Base-by-base conservation (phyloP, 2,113 vertebrate genomes). In the Bolborhynchus lineola region DNA sequence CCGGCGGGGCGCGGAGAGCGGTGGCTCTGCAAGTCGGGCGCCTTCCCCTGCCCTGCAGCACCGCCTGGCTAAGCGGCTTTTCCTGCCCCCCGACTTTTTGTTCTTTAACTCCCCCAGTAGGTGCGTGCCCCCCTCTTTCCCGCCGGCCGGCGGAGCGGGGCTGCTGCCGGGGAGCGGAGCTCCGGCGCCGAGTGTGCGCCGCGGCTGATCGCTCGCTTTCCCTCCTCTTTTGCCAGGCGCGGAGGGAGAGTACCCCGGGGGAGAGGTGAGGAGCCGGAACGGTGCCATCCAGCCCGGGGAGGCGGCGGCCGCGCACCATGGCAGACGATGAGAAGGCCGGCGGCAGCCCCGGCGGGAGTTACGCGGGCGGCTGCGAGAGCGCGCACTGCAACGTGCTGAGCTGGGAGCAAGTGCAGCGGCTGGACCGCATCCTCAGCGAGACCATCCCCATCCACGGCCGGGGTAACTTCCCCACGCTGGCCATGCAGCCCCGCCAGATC, bases 381-480 rank as follows among this genome's bases (percentile, higher is more conserved):
- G 98, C 97, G 70, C 98, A 98, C 90, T 98, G 98, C 68, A 99
- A 99, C 84, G 99, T 99, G 84, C 98, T 99, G 83, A 99, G 84
- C 98, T 99, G 99, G 99, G 99, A 99, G 97, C 99, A 99, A 98
- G 99, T 99, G 98, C 99, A 99, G 98, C 98, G 99, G 13, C 97
- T 99, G 97, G 99, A 99, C 97, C 97, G 98, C 92, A 98, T 99
- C 96, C 98, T 99, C 86, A 99, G 98, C 68, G 99, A 99, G 97
- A 99, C 98, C 96, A 99, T 99, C 90, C 99, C 99, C 70, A 99
- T 99, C 97, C 99, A 99, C 98, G 99, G 99, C 94, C 98, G 99
- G 76, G 99, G 99, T 18, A 99, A 99, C 98, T 99, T 99, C 98
- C 99, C 99, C 95, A 99, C 99, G 25, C 97, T 99, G 90, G 98